Base-by-base conservation (phyloP, 2,113 vertebrate species). In the Pygoscelis antarcticus region DNA sequence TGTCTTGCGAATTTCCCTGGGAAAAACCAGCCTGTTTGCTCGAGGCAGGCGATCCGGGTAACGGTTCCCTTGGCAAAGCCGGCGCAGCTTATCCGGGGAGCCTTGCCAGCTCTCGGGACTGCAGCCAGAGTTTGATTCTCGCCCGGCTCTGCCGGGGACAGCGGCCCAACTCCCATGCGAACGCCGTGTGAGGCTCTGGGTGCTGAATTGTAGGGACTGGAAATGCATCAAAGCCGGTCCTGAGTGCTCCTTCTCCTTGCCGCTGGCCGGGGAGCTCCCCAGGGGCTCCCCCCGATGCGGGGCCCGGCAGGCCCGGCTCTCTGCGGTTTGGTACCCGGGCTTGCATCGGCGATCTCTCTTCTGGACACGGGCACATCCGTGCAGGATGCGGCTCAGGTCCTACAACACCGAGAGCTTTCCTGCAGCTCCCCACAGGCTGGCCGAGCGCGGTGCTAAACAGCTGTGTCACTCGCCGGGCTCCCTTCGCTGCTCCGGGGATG, bases 201-300 rank as follows among this genome's bases (percentile, higher is more conserved):
- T 36, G 64, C 42, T 30, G 62, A 40, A 26, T 18, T 49, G n/a
- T 2, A 32, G 25, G 52, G 27, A 8, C 42, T 64, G 49, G 74
- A 47, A 38, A 76, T 0, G 79, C 38, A 23, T 38, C 68, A 38
- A 42, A 64, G 36, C 13, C 6, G 8, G 9, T 23, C 9, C 47
- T 0, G 2, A 10, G 57, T 11, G 55, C 22, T 83, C 23, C n/a
- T 25, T 17, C 36, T 57, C 65, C 46, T 52, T 3, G 4, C 29
- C 3, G 4, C 29, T 13, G 54, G 75, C 34, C 0, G 2, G 42
- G 42, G 61, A 17, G 26, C 7, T 44, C 18, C 22, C 11, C 1
- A 7, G 21, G 17, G 62, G 32, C 42, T 29, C 17, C 51, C 76
- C 20, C 7, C 2, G 2, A 3, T 1, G 4, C 0, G 2, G 34